Evolutionary conservation across 2,797 vertebrate genomes (phyloP), one percentile per base, ranked within the genome.

Genomic region (Discoglossus pictus): DNA sequence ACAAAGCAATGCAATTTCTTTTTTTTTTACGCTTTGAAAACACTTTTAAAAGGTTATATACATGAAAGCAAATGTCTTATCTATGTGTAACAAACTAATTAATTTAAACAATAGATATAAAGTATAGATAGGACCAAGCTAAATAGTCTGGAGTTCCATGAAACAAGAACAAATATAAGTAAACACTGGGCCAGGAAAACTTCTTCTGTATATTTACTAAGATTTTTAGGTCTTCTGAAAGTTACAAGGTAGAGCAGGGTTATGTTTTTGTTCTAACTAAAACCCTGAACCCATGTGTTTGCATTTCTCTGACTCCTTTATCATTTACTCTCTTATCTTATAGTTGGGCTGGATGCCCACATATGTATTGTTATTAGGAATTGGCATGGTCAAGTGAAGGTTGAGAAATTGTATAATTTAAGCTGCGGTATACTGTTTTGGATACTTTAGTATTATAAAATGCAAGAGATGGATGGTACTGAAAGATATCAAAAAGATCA

Each of bases 351-450:
- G 12, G 13, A 34, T 34, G 24, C 64, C 64, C 17, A 24, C 18
- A 17, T 27, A 16, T 48, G 24, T 3, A 6, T 10, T 7, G 4
- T 10, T 47, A 27, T 47, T 55, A 24, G 21, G 7, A 50, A 38
- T 38, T 13, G 21, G 31, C 12, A 23, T 66, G 64, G 64, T 47
- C 64, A 67, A 59, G 59, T 67, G 64, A 67, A 67, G 64, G 64
- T 24, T 54, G n/a, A 9, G 4, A 36, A 15, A 59, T 59, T 13
- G 16, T 7, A 34, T 18, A 7, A 31, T 23, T 61, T 27, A 23
- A 46, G 8, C 27, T 31, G 27, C 27, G 4, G 8, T 8, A 4
- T 31, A 31, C 27, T 4, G 27, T 31, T 31, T 8, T 31, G 27
- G 4, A 8, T 31, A 31, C 4, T 4, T 8, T 31, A 8, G 27